Conservation (phyloP, 2,797 vertebrate species). For the Sphenopsis melanotis region DNA sequence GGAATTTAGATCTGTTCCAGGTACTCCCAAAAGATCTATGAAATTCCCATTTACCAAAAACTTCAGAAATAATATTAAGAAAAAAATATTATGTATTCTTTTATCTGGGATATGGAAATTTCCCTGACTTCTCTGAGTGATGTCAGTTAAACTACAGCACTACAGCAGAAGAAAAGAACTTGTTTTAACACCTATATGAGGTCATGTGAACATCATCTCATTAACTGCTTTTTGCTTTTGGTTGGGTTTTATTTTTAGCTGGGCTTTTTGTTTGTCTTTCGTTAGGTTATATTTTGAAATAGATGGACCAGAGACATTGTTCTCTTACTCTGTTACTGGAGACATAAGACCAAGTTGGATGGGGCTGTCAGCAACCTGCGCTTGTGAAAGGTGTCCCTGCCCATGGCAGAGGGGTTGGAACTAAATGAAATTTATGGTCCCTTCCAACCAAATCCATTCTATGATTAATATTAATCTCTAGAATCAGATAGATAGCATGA, state of each 20-base stretch:
- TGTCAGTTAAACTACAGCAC: background rate
- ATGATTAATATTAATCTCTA: background rate
- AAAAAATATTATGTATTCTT: background rate
- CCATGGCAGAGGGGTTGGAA: background rate
- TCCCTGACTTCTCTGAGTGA: background rate
- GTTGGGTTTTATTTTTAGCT: background rate
- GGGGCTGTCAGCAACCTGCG: background rate
- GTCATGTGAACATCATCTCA: background rate
- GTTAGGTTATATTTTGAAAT: background rate
- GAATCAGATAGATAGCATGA: background rate
- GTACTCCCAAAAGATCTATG: background rate
- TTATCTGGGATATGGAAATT: background rate
- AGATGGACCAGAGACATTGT: background rate
- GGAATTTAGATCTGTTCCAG: background rate
- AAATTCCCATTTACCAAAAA: background rate
- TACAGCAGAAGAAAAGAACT: background rate
- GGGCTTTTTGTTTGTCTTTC: background rate
- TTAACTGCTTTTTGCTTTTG: background rate
- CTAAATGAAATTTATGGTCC: background rate
- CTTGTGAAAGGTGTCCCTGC: no score
- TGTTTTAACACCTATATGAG: background rate
- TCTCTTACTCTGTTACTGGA: background rate
- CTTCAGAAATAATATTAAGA: background rate
- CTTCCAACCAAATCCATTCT: background rate
- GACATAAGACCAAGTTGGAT: background rate